phyloP scores from a whole-genome alignment of 2,797 vertebrate species.

The Cirrhinus mrigala region DNA sequence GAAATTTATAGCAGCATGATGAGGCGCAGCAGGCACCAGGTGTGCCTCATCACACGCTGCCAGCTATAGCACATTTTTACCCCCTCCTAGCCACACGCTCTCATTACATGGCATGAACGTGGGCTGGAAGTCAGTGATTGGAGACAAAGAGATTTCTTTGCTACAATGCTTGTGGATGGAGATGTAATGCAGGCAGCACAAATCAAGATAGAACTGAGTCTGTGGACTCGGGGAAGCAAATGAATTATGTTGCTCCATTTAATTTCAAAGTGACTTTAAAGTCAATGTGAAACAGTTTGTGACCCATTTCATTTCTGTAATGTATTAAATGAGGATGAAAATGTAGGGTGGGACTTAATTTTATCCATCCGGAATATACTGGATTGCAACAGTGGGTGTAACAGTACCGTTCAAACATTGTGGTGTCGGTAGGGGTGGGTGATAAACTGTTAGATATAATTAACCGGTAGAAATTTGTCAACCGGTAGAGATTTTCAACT shows the following conservation, averaged over 20 bases:
- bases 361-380: background rate
- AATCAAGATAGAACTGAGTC: slow-evolving; percentile 34
- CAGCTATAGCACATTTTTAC: slow-evolving; percentile 23
- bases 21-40: slow-evolving; percentile 9
- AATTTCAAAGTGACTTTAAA: slow-evolving; percentile 29
- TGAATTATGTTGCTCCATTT: slow-evolving; percentile 36
- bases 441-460: too few relatives aligned
- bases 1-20: background rate
- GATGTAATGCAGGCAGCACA: background rate
- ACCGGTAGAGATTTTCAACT: too few relatives aligned
- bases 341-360: background rate
- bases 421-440: background rate
- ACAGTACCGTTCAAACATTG: too few relatives aligned
- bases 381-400: background rate
- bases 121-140: background rate
- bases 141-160: slow-evolving; percentile 21
- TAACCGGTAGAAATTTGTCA: too few relatives aligned
- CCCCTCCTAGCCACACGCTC: background rate
- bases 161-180: background rate
- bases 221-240: slow-evolving; percentile 3
- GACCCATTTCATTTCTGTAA: background rate
- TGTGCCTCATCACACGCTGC: slow-evolving; percentile 31
- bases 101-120: background rate
- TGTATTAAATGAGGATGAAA: background rate
- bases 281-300: background rate